Evolutionary conservation across 2,888 invertebrate species (phyloP).

Genomic region (Tanypteryx hageni): DNA sequence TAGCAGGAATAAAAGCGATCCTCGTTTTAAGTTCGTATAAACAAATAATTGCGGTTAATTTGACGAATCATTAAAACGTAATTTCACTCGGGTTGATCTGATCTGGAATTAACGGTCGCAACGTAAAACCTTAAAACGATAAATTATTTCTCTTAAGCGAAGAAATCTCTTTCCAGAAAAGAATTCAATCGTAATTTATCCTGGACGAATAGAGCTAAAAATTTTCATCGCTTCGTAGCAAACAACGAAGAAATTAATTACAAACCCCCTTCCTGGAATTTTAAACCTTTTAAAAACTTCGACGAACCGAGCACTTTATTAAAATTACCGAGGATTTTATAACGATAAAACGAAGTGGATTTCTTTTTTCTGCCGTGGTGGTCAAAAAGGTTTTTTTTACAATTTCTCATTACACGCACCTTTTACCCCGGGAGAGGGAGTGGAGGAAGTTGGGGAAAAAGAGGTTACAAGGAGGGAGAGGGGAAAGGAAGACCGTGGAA

Average conservation of each 20-base stretch:
- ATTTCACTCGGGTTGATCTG: too few relatives aligned
- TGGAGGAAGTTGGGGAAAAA: not conserved
- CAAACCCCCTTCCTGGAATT: not conserved
- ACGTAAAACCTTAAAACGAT: not conserved
- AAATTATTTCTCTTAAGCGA: not conserved
- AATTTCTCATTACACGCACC: conserved; percentile 15
- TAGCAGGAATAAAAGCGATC: too few relatives aligned
- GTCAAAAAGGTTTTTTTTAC: not conserved
- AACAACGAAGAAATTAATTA: not conserved
- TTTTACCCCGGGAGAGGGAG: not conserved
- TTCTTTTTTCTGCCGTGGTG: not conserved
- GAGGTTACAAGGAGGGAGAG: too few relatives aligned
- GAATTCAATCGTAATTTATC: not conserved
- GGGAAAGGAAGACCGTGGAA: not conserved
- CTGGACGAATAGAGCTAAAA: not conserved
- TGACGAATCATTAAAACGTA: too few relatives aligned
- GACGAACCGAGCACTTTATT: not conserved
- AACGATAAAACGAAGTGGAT: not conserved
- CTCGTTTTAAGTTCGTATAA: too few relatives aligned
- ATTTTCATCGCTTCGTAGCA: not conserved
- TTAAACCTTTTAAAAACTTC: not conserved
- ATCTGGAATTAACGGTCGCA: not conserved
- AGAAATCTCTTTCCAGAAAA: not conserved
- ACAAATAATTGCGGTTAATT: too few relatives aligned
- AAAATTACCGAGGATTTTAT: not conserved